A percentile compares a stretch with the other conserved stretches of the same genome.
Evolutionary conservation across 2,113 vertebrate species (phyloP).

Genomic region (Oceanites oceanicus): DNA sequence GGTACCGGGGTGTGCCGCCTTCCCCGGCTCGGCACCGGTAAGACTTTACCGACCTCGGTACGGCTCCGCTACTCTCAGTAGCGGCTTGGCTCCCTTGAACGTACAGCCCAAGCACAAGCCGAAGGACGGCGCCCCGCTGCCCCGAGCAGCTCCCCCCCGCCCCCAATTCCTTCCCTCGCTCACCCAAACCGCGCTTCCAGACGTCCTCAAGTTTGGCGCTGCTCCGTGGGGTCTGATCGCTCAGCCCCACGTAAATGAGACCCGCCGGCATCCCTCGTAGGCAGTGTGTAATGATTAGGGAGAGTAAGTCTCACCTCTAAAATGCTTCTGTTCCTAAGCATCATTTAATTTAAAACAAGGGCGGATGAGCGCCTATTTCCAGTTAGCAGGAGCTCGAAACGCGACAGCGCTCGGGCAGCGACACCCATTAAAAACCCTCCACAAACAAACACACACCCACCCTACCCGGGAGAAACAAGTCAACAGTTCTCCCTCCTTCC

Average conservation of each 20-base stretch:
- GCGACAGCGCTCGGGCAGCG: neutral
- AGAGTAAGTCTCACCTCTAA: neutral
- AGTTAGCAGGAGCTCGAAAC: neutral
- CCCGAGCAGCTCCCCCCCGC: no score
- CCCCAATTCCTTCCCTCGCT: fast-evolving
- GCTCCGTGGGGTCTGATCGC: neutral
- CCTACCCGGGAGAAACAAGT: neutral
- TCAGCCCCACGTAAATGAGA: neutral
- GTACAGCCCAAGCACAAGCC: neutral
- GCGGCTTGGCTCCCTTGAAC: neutral
- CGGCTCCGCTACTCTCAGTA: neutral
- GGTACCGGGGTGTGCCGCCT: neutral
- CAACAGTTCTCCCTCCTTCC: neutral
- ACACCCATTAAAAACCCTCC: fast-evolving
- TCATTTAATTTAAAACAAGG: neutral
- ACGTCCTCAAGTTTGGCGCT: no score
- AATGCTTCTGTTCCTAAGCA: neutral
- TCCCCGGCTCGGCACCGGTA: neutral
- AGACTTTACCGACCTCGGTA: no score
- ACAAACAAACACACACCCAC: neutral
- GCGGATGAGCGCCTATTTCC: neutral
- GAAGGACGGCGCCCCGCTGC: no score
- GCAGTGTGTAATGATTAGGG: no score
- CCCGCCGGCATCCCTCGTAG: neutral
- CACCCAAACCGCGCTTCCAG: neutral